Evolutionary conservation across 2,113 vertebrate species (phyloP).

Genomic region (Melanostigma gelatinosum): DNA sequence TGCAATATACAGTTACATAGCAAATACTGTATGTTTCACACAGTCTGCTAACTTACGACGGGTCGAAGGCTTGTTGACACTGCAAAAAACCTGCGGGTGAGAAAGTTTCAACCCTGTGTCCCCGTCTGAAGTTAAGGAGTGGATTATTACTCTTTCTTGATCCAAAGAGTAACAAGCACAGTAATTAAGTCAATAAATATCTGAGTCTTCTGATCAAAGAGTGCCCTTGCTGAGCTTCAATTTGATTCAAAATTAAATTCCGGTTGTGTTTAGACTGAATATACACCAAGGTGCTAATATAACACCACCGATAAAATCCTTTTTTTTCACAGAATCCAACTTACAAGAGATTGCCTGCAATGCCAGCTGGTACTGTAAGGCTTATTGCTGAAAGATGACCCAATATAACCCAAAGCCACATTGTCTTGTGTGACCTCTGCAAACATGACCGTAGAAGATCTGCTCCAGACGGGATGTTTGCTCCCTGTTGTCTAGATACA

Average conservation of each 20-base stretch:
- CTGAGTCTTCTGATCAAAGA: slow-evolving; percentile 61
- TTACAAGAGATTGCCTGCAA: neutral
- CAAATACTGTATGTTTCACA: slow-evolving; percentile 75
- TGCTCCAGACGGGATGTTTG: slow-evolving; percentile 56
- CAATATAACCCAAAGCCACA: slow-evolving; percentile 41
- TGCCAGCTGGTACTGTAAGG: slow-evolving; percentile 47
- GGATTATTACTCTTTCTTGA: slow-evolving; percentile 51
- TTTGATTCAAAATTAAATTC: slow-evolving; percentile 69
- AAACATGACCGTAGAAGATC: slow-evolving; percentile 47
- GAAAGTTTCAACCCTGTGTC: slow-evolving; percentile 59
- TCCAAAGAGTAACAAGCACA: slow-evolving; percentile 63
- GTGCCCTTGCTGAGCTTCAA: slow-evolving; percentile 23
- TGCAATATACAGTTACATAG: slow-evolving; percentile 69
- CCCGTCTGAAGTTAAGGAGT: slow-evolving; percentile 52
- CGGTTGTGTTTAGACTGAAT: slow-evolving; percentile 54
- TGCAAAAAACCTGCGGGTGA: slow-evolving; percentile 55
- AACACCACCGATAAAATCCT: slow-evolving; percentile 17
- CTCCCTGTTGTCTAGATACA: slow-evolving; percentile 75
- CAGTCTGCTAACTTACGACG: slow-evolving; percentile 51
- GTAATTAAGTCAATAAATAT: slow-evolving; percentile 72
- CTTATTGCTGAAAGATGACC: slow-evolving; percentile 27
- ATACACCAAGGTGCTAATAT: slow-evolving; percentile 38
- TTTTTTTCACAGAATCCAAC: slow-evolving; percentile 23
- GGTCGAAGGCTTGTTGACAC: slow-evolving; percentile 59
- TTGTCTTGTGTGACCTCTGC: slow-evolving; percentile 39